Conservation (phyloP, 2,113 vertebrate species). For the Vanacampus margaritifer region DNA sequence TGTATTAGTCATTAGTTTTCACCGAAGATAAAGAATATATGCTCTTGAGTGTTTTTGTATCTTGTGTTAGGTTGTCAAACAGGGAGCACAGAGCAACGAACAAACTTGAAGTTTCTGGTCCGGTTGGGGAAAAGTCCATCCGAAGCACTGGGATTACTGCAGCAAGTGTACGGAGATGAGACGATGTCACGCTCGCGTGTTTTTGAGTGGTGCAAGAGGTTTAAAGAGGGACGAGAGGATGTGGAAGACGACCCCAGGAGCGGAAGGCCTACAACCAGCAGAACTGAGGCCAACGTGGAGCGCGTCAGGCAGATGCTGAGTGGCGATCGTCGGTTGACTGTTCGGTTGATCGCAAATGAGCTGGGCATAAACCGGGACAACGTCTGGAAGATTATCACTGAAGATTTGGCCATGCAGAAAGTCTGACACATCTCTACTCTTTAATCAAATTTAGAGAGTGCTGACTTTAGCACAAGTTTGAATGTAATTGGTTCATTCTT, state of each 20-base stretch:
- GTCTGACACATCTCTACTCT: not conserved
- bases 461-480: too few relatives aligned
- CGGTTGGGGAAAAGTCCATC: not conserved
- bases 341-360: not conserved
- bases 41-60: not conserved
- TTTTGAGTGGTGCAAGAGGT: conserved; percentile 1
- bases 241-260: not conserved
- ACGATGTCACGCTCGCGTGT: not conserved
- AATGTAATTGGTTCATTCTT: too few relatives aligned
- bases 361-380: not conserved
- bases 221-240: not conserved
- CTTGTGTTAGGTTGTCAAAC: not conserved
- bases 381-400: not conserved
- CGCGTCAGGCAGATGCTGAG: not conserved
- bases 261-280: not conserved
- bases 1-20: too few relatives aligned
- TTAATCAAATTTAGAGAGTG: too few relatives aligned
- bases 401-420: not conserved
- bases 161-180: not conserved
- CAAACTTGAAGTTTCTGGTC: not conserved
- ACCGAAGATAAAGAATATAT: too few relatives aligned
- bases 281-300: not conserved
- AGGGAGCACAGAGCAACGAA: not conserved
- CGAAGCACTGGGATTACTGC: not conserved
- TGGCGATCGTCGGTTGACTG: not conserved